Evolutionary conservation across 2,888 invertebrate species (phyloP).

Genomic region (Eugnorisma glareosa): DNA sequence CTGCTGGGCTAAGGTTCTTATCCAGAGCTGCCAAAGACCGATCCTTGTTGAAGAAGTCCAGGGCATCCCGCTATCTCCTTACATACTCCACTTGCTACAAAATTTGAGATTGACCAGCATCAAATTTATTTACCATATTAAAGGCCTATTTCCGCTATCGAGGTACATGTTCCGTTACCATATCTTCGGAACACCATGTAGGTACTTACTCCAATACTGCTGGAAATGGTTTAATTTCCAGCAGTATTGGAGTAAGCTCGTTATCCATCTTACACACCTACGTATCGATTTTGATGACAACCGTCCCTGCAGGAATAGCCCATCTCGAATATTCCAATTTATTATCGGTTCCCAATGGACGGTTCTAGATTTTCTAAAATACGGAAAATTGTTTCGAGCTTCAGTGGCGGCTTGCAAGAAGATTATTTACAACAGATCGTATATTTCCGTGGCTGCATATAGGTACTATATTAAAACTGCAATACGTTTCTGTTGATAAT

Average conservation of each 20-base stretch:
- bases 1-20: background rate
- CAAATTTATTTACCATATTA: no score
- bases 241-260: constrained; percentile 15
- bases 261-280: constrained; percentile 37
- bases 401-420: background rate
- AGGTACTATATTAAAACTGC: background rate
- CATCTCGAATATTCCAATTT: constrained; percentile 62
- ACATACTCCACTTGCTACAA: no score
- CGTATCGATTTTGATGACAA: constrained; percentile 52
- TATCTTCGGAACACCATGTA: background rate
- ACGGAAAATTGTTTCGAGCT: constrained; percentile 34
- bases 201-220: no score
- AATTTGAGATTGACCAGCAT: background rate
- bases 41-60: background rate
- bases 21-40: background rate
- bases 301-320: constrained; percentile 37
- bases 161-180: background rate
- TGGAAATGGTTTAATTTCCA: no score
- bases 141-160: background rate
- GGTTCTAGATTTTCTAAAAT: constrained; percentile 41
- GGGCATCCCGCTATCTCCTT: background rate
- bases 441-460: background rate
- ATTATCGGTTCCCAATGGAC: constrained; percentile 47
- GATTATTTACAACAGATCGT: background rate
- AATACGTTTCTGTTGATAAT: background rate